Evolutionary conservation across 2,113 vertebrate species (phyloP).

Genomic region (Mystacornis crossleyi): DNA sequence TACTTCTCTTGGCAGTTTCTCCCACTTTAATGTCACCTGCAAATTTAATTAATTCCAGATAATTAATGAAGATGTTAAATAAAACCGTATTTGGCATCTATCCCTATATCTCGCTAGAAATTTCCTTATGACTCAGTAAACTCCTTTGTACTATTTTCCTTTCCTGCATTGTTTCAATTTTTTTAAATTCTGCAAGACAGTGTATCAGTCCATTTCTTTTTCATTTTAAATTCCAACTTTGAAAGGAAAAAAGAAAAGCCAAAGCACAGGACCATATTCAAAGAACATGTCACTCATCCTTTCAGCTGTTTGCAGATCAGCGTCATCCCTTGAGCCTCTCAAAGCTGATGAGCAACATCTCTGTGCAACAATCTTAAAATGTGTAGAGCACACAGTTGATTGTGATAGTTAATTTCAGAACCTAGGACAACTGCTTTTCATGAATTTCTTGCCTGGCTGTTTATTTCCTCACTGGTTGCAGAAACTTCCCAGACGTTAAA

Average conservation of each 20-base stretch:
- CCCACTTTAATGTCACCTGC: conserved; percentile 23
- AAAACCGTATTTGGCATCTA: conserved; percentile 22
- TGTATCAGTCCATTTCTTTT: conserved; percentile 8
- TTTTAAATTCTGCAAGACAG: neutral
- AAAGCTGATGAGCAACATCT: neutral
- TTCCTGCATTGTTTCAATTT: neutral
- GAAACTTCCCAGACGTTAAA: neutral
- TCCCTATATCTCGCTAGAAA: neutral
- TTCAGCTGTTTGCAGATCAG: neutral
- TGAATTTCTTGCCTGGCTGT: neutral
- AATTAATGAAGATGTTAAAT: conserved; percentile 52
- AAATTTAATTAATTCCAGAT: conserved; percentile 50
- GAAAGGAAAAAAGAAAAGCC: neutral
- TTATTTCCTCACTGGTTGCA: neutral
- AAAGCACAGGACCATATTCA: neutral
- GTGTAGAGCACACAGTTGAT: neutral
- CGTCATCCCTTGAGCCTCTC: neutral
- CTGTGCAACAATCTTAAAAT: neutral
- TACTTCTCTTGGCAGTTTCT: conserved; percentile 32
- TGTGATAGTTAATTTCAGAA: neutral
- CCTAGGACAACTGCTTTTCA: neutral
- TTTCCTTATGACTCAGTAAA: neutral
- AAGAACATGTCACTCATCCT: neutral
- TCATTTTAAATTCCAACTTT: neutral
- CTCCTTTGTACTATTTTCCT: neutral